phyloP scores from a whole-genome alignment of 2,888 invertebrate genomes.

The Sepiola atlantica region DNA sequence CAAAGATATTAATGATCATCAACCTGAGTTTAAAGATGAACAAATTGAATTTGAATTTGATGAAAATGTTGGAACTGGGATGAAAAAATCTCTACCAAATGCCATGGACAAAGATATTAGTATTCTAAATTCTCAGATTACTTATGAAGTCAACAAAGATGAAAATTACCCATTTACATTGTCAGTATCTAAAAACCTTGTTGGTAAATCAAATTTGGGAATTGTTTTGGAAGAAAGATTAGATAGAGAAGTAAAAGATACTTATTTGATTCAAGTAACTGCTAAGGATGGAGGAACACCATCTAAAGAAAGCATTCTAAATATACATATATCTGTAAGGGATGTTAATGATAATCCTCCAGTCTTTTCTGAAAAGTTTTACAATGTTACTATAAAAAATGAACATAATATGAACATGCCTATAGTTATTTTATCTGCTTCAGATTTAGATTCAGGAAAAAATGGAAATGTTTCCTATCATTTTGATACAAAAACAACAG shows the following conservation, averaged over 20 bases:
- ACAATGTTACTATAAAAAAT: background rate
- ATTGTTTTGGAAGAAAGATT: background rate
- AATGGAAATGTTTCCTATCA: too few relatives aligned
- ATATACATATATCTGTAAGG: background rate
- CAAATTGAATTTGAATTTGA: background rate
- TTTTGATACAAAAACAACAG: too few relatives aligned
- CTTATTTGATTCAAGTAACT: background rate
- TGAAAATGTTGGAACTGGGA: background rate
- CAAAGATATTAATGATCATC: background rate
- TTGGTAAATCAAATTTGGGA: background rate
- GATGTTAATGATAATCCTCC: background rate
- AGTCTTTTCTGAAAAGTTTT: background rate
- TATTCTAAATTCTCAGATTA: background rate
- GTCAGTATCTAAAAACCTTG: background rate
- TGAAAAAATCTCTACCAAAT: background rate
- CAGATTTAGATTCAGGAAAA: too few relatives aligned
- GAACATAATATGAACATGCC: background rate
- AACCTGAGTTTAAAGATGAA: background rate
- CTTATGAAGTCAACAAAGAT: slow-evolving; percentile 5
- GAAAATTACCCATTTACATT: background rate
- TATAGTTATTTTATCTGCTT: too few relatives aligned
- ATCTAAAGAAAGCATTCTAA: background rate
- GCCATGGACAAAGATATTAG: background rate
- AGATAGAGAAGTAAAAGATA: background rate
- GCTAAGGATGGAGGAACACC: background rate